Base-by-base conservation (phyloP, 2,888 invertebrate genomes). In the Melinaea marsaeus region DNA sequence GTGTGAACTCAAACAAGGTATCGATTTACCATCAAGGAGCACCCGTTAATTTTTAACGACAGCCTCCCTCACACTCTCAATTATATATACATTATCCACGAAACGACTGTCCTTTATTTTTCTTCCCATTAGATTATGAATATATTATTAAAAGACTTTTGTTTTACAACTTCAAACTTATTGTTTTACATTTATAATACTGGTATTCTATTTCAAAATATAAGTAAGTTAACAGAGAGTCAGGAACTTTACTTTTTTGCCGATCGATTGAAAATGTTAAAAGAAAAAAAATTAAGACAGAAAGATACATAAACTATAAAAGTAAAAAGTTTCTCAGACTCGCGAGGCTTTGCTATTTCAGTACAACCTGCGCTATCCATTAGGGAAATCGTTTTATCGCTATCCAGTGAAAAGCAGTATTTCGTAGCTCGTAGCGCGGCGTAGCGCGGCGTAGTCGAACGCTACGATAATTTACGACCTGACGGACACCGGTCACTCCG, bases 11-110 rank as follows among this genome's bases (percentile, higher is more conserved):
- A 46, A 60, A 61, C 55, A 63, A 69, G 60, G 64, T 84, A 88
- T 88, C 75, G 88, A 88, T 88, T 90, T 83, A 69, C 81, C 83
- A 89, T 90, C 81, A 88, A 77, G 78, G 77, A 73, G 75, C 73
- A 72, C 71, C 72, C 81, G 81, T 88, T 82, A 88, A 88, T 88
- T 84, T 85, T 89, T 88, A 83, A 88, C 78, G 81, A 77, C 73
- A 73, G 77, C 78, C 76, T 79, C 81, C 82, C 80, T 81, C 81
- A 84, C 86, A 80, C 80, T 73, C 72, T 70, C 82, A 77, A 88
- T 88, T 84, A 86, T 81, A 81, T 81, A 74, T 67, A 81, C 79
- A 79, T 79, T 79, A 80, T 68, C 69, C 67, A 58, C 74, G 74
- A 68, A 70, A 71, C 66, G 68, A 76, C 77, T 79, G 75, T 79